Percentiles rank a stretch among this genome's conserved stretches.
These are phyloP conservation scores for Carollia perspicillata DNA, from an alignment of 2,113 vertebrate species.

Conservation along the genomic window DNA sequence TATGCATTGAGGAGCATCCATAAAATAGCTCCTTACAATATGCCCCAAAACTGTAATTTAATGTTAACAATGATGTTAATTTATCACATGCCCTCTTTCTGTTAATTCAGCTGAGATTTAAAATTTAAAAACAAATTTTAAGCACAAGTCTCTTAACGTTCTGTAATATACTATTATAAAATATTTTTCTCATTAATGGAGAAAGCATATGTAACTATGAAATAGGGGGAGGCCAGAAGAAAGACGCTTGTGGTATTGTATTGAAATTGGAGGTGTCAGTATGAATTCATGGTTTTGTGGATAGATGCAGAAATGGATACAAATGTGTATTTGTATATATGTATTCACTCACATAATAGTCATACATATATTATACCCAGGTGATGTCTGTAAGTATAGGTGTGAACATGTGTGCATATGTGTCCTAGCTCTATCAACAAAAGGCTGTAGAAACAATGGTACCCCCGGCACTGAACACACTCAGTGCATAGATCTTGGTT, in stretches of 20 bases:
- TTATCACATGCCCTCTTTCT: background rate
- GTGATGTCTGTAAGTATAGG: background rate
- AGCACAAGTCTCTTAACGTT: background rate
- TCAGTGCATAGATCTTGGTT: background rate
- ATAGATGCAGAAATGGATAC: background rate
- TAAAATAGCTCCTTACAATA: background rate
- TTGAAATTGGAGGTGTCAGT: background rate
- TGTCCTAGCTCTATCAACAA: background rate
- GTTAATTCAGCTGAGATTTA: background rate
- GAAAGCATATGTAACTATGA: background rate
- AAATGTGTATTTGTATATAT: background rate
- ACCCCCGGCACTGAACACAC: background rate
- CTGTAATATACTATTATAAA: background rate
- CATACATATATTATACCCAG: background rate
- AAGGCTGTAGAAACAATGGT: background rate
- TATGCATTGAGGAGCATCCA: background rate
- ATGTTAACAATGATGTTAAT: background rate
- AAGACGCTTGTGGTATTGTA: background rate
- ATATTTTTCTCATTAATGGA: background rate
- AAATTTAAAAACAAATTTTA: background rate
- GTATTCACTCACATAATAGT: background rate
- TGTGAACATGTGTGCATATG: background rate
- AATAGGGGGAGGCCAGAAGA: background rate
- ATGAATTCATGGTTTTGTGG: background rate
- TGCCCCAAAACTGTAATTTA: background rate